Conservation (phyloP, 2,797 vertebrate genomes). For the Esox masquinongy region DNA sequence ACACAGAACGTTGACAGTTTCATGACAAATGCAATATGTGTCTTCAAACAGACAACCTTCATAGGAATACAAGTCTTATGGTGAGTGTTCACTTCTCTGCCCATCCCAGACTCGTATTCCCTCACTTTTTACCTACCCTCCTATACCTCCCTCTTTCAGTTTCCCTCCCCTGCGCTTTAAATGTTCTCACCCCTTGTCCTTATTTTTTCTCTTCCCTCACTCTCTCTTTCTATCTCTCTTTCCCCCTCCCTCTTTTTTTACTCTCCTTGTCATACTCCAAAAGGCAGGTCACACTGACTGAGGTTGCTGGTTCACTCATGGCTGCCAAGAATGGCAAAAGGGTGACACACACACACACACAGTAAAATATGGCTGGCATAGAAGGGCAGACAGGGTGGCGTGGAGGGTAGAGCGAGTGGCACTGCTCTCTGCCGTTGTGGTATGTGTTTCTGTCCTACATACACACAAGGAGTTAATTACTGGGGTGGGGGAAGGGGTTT, state of each 20-base stretch:
- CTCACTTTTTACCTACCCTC: no score
- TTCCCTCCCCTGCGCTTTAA: neutral
- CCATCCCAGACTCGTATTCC: no score
- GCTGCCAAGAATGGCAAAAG: neutral
- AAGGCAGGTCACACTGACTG: neutral
- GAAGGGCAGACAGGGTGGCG: neutral
- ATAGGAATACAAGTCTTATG: no score
- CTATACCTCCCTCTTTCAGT: no score
- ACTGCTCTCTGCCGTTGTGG: no score
- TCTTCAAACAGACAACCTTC: no score
- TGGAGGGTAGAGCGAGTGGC: no score
- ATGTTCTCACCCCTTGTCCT: conserved; percentile 8
- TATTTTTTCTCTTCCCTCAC: neutral
- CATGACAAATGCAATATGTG: no score
- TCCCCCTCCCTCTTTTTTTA: conserved; percentile 38
- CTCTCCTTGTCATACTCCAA: conserved; percentile 24
- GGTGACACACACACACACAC: neutral
- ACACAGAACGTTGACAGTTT: no score
- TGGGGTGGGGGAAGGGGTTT: no score
- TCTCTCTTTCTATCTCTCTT: conserved; percentile 23
- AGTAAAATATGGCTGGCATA: neutral
- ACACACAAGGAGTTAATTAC: neutral
- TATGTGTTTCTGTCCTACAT: neutral
- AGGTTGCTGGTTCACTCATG: neutral
- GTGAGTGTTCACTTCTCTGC: no score